Conservation (phyloP, 1,140 invertebrate genomes). For the Lepidostoma basale region DNA sequence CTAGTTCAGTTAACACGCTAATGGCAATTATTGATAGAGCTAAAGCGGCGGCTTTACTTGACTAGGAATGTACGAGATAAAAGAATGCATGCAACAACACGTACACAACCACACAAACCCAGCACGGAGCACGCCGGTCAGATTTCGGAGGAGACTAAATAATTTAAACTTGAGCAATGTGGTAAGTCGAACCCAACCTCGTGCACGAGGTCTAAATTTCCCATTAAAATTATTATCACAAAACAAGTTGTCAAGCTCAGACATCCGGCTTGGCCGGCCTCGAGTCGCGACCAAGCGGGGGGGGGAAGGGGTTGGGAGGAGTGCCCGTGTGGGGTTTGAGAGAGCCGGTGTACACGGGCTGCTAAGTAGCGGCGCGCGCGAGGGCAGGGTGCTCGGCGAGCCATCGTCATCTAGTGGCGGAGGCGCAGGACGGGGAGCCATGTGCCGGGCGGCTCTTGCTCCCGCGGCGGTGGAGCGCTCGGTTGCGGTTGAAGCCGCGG, state of each 20-base stretch:
- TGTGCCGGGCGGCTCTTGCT: slow-evolving; percentile 43
- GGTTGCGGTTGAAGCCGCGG: slow-evolving; percentile 56
- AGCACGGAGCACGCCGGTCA: slow-evolving; percentile 38
- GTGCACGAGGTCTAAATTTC: background rate
- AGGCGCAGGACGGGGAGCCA: slow-evolving; percentile 36
- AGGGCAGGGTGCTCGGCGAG: slow-evolving; percentile 23
- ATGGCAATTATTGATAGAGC: slow-evolving; percentile 29
- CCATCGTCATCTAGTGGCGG: slow-evolving; percentile 46
- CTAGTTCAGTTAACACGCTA: background rate
- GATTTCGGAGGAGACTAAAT: background rate
- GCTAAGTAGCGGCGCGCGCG: slow-evolving; percentile 47
- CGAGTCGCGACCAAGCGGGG: too few relatives aligned
- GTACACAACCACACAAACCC: slow-evolving; percentile 38
- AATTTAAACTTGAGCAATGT: slow-evolving; percentile 13
- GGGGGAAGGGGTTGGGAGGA: slow-evolving; percentile 19
- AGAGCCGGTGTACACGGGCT: slow-evolving; percentile 28
- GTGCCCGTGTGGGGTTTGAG: slow-evolving; percentile 41
- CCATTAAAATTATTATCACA: slow-evolving; percentile 13
- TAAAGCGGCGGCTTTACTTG: slow-evolving; percentile 39
- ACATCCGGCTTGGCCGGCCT: too few relatives aligned
- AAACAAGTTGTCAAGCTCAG: too few relatives aligned
- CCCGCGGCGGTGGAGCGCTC: slow-evolving; percentile 51
- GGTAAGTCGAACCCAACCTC: background rate
- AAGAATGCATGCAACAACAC: slow-evolving; percentile 31
- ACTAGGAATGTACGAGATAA: slow-evolving; percentile 45